Base-by-base conservation (phyloP, 2,113 vertebrate genomes). In the Rhinolophus ferrumequinum region DNA sequence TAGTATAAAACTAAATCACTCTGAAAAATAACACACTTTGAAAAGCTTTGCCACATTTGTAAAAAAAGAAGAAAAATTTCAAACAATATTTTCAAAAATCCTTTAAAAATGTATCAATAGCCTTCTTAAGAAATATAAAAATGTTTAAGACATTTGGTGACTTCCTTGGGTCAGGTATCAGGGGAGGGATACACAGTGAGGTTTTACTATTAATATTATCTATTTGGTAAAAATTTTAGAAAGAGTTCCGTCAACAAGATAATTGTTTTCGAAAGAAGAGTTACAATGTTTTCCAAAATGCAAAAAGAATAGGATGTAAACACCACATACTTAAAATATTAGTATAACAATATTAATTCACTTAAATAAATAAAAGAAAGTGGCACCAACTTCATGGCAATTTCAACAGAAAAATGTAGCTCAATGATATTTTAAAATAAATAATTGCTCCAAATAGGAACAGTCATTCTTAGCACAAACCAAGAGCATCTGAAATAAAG, bases 341-440 rank as follows among this genome's bases (percentile, higher is more conserved):
- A 97, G 96, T 58, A 96, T 79, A 93, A 76, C 83, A 96, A 96
- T 83, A 96, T 96, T 69, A 98, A 93, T 81, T 97, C 88, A 95
- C 41, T 96, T 79, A 80, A 87, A 97, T 98, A 97, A 98, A 98
- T 97, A 97, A 94, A 97, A 94, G 56, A 96, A 92, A 96, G 96
- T 97, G 98, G 98, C 98, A 99, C 97, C 97, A 97, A 98, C 83
- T 60, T 98, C 85, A 98, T 93, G 97, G 98, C 97, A 98, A 67
- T 58, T 15, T 86, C 67, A 95, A 90, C 69, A 88, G 88, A 86
- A 97, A 97, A 94, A 95, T 13, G 38, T 85, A 98, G 90, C 76
- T 96, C 95, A 95, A 38, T 18, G 72, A 76, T 83, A 97, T 84
- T 94, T 97, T 87, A 97, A 98, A 98, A 98, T 90, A 93, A 98